Percentiles rank a stretch among this genome's conserved stretches.
phyloP scores from a whole-genome alignment of 2,888 invertebrate species.

The Scaptomyza flava region DNA sequence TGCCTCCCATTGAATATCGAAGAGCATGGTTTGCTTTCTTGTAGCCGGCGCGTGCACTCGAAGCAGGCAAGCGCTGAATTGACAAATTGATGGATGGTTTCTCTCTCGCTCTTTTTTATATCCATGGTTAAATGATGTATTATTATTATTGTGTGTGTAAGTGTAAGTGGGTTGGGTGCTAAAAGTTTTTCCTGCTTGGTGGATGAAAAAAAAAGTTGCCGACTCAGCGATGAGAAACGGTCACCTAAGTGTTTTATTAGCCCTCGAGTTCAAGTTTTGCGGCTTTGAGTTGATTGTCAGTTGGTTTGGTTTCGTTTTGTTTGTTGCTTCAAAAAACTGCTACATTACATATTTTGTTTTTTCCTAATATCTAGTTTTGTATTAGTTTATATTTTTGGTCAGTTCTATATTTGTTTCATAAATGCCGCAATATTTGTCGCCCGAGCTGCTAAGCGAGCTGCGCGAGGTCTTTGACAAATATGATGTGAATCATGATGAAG shows the following conservation, averaged over 20 bases:
- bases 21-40: slow-evolving; percentile 31
- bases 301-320: slow-evolving; percentile 24
- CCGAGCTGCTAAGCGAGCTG: slow-evolving; percentile 99
- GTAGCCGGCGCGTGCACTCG: slow-evolving; percentile 45
- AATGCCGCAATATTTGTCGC: slow-evolving; percentile 89
- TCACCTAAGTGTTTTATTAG: slow-evolving; percentile 75
- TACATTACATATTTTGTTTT: slow-evolving; percentile 8
- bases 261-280: slow-evolving; percentile 45
- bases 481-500: slow-evolving; percentile 99
- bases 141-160: slow-evolving; percentile 50
- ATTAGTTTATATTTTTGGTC: not conserved
- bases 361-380: slow-evolving; percentile 13
- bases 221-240: slow-evolving; percentile 57
- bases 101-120: slow-evolving; percentile 20
- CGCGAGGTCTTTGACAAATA: slow-evolving; percentile 99
- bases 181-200: slow-evolving; percentile 41
- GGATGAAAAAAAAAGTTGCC: slow-evolving; percentile 44
- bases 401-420: not conserved
- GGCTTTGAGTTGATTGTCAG: slow-evolving; percentile 65
- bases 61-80: slow-evolving; percentile 68
- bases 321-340: slow-evolving; percentile 4
- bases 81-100: slow-evolving; percentile 75
- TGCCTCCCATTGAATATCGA: not conserved
- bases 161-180: not conserved
- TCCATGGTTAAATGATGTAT: slow-evolving; percentile 66